Percentiles rank a stretch among this genome's conserved stretches.
Evolutionary conservation across 2,797 vertebrate genomes (phyloP).

Genomic region (Hyperoplus immaculatus): DNA sequence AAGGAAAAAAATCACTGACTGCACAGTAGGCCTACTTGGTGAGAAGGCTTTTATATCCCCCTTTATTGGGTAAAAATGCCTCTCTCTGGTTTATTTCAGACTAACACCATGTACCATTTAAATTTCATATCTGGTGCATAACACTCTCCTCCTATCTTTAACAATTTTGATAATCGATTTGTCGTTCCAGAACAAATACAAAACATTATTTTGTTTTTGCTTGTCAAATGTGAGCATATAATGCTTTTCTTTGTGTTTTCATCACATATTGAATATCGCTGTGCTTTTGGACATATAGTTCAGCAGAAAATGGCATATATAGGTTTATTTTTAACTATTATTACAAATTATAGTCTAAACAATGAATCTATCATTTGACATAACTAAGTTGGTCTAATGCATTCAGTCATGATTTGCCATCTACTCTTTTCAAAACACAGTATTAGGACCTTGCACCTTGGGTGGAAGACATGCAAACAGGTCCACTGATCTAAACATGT

Average conservation of each 20-base stretch:
- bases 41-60: neutral
- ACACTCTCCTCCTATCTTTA: neutral
- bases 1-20: neutral
- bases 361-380: neutral
- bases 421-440: neutral
- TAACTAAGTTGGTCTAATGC: neutral
- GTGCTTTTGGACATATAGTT: neutral
- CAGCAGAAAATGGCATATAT: neutral
- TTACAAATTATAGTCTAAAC: neutral
- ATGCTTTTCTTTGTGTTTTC: neutral
- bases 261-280: neutral
- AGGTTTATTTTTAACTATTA: neutral
- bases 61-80: neutral
- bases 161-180: neutral
- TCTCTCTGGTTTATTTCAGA: neutral
- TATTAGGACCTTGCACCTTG: neutral
- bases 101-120: neutral
- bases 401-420: neutral
- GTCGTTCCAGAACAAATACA: neutral
- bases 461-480: constrained; percentile 11
- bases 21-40: neutral
- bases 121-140: constrained; percentile 3
- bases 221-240: neutral
- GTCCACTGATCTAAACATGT: constrained; percentile 1
- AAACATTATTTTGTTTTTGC: neutral